These are phyloP conservation scores for Montipora cactus DNA, from an alignment of 64 coral and sea anemone genomes.

Conservation along the genomic window DNA sequence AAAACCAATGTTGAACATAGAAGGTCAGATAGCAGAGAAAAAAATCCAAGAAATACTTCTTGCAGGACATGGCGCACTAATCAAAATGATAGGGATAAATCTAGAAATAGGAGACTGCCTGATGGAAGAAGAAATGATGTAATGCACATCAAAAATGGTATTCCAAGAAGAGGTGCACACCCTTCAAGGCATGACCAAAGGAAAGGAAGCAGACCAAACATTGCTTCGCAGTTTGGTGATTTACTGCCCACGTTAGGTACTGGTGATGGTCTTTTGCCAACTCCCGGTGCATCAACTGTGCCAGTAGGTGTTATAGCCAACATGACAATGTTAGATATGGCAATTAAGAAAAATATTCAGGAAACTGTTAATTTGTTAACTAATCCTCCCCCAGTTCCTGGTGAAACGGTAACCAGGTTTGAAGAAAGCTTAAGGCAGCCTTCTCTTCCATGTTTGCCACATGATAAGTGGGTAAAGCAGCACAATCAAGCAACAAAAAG, in stretches of 20 bases:
- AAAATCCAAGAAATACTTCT: neutral
- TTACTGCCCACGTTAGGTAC: neutral
- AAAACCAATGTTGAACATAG: neutral
- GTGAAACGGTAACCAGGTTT: neutral
- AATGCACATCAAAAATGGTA: no score
- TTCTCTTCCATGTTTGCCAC: no score
- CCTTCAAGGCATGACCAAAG: neutral
- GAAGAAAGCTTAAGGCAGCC: neutral
- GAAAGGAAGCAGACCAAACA: constrained; percentile 4
- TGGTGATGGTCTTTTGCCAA: constrained; percentile 1
- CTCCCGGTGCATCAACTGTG: neutral
- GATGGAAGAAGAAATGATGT: neutral
- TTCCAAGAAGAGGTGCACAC: constrained; percentile 22
- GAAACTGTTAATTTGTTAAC: neutral
- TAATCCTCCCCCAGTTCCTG: constrained; percentile 39
- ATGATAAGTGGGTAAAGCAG: neutral
- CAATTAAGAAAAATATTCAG: neutral
- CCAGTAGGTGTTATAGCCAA: neutral
- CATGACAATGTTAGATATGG: neutral
- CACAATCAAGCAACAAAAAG: neutral
- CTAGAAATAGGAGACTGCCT: neutral
- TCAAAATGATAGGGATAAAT: neutral
- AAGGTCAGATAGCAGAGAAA: constrained; percentile 12
- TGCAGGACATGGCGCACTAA: neutral
- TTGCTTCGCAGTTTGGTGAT: neutral